Conservation (phyloP, 2,888 invertebrate genomes). For the Cerceris ruficornis region DNA sequence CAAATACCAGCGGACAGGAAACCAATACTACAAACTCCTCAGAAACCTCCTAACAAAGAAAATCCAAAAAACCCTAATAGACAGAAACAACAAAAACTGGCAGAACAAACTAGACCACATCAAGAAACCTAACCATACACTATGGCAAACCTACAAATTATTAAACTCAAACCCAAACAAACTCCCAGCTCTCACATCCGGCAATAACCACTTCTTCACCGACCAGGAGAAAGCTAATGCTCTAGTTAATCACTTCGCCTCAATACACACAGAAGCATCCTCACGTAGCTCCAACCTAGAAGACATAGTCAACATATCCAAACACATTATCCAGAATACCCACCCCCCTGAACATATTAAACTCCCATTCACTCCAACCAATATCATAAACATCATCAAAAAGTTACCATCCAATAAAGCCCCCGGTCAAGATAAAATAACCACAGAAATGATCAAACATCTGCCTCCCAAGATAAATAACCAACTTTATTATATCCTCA, state of each 20-base stretch:
- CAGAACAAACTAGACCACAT: background rate
- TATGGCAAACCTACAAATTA: background rate
- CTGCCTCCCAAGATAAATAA: background rate
- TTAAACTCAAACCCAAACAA: background rate
- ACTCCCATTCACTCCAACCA: background rate
- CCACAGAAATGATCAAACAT: background rate
- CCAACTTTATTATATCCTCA: no score
- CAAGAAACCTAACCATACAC: background rate
- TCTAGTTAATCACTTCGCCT: background rate
- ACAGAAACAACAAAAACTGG: background rate
- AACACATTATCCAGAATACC: no score
- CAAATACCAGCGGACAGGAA: background rate
- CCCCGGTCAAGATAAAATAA: background rate
- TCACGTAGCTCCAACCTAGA: no score
- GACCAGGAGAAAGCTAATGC: background rate
- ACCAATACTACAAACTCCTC: background rate
- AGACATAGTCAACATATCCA: no score
- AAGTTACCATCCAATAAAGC: background rate
- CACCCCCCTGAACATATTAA: no score
- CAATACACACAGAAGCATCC: no score
- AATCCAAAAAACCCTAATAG: background rate
- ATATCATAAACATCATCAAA: background rate
- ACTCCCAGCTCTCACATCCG: background rate
- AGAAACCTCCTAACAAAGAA: background rate
- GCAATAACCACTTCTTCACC: background rate